Evolutionary conservation across 1,140 invertebrate species (phyloP), one percentile per base, ranked within the genome.

Genomic region (Zaprionus ghesquierei): DNA sequence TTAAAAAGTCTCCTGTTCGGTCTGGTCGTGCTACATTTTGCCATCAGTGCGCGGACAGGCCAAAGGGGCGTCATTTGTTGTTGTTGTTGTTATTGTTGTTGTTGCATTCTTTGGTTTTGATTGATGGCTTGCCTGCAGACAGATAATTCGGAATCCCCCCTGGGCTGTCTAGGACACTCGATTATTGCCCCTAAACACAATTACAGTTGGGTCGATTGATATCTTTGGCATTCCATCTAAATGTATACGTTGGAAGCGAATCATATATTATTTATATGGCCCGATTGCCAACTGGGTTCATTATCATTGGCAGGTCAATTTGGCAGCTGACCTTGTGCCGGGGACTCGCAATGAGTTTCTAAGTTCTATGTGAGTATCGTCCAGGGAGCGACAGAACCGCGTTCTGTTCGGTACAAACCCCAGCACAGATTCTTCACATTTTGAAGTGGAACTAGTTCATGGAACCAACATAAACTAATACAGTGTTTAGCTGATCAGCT

Each of bases 261-360:
- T 22, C 29, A 65, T 86, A 31, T 50, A 78, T 69, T 86, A 85
- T 78, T 72, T 18, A 85, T 78, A 68, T 38, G 51, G 41, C 44
- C 62, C 69, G 72, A 70, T 77, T 79, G 76, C 62, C 63, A 55
- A 49, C 3, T 12, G 20, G 20, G 27, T 41, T 54, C 27, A 20
- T 29, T 27, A 29, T 27, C 23, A 25, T 54, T n/a, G 55, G 31
- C 61, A 49, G 31, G 53, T 38, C 62, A 66, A 50, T 41, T 81
- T 51, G 60, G 59, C 69, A 50, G 46, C 22, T 60, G 35, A 41
- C 56, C 31, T 59, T 60, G 22, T 31, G 46, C 0, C 5, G 2
- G 18, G 35, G 20, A 10, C 25, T 13, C 49, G 22, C 38, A 46
- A 33, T 27, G 38, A 2, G 22, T 23, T 55, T 12, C 5, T 31